Evolutionary conservation across 1,140 invertebrate species (phyloP).

Genomic region (Vollenhovia emeryi): DNA sequence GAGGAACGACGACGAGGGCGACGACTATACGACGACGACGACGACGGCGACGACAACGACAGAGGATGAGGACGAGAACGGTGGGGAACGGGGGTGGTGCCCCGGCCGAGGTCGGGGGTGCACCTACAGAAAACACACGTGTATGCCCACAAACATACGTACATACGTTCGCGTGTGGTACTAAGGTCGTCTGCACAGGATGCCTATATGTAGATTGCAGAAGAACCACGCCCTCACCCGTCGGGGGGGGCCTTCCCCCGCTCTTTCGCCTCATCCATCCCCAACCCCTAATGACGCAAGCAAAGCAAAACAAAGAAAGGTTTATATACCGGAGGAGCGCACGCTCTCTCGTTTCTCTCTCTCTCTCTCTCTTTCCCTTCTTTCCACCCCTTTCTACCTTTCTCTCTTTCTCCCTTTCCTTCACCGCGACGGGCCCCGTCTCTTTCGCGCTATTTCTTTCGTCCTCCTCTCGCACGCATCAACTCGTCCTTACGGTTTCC

Average conservation of each 20-base stretch:
- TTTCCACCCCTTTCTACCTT: conserved; percentile 57
- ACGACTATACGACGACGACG: conserved; percentile 30
- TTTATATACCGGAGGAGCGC: conserved; percentile 81
- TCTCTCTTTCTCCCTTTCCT: conserved; percentile 49
- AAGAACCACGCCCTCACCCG: conserved; percentile 82
- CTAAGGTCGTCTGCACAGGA: conserved; percentile 74
- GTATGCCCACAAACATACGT: conserved; percentile 67
- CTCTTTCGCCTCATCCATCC: conserved; percentile 74
- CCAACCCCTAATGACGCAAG: conserved; percentile 84
- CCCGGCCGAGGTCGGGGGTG: conserved; percentile 48
- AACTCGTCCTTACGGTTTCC: conserved; percentile 48
- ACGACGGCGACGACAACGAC: conserved; percentile 43
- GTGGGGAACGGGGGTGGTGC: conserved; percentile 53
- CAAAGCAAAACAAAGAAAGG: conserved; percentile 85
- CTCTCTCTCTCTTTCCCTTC: conserved; percentile 55
- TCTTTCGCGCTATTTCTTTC: conserved; percentile 62
- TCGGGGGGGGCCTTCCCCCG: conserved; percentile 43
- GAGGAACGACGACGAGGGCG: conserved; percentile 54
- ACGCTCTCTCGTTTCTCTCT: conserved; percentile 59
- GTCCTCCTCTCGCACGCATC: conserved; percentile 58
- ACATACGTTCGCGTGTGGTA: conserved; percentile 68
- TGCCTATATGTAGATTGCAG: conserved; percentile 81
- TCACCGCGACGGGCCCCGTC: conserved; percentile 35
- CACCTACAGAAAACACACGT: conserved; percentile 64
- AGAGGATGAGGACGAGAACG: conserved; percentile 8